phyloP scores from a whole-genome alignment of 2,797 vertebrate species.

The Eremophila alpestris region DNA sequence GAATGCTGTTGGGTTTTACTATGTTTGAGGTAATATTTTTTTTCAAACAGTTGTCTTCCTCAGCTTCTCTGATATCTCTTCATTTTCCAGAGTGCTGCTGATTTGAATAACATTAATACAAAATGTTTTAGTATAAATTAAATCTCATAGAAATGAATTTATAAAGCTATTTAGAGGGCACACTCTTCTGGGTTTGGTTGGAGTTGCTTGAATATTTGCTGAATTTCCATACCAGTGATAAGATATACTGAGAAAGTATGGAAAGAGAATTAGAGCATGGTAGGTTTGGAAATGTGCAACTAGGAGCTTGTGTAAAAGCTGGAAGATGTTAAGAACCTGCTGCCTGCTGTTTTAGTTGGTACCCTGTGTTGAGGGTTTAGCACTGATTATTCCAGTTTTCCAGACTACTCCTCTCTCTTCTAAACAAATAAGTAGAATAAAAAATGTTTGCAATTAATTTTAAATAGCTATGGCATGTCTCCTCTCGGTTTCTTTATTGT shows the following conservation, averaged over 20 bases:
- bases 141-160: neutral
- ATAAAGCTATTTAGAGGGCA: neutral
- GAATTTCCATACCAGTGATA: neutral
- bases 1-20: neutral
- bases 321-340: neutral
- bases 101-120: neutral
- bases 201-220: neutral
- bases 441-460: neutral
- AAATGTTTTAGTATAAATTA: neutral
- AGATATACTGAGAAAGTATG: neutral
- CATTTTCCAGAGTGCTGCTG: neutral
- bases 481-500: neutral
- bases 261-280: neutral
- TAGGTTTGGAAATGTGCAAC: neutral
- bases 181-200: neutral
- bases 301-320: neutral
- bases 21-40: neutral
- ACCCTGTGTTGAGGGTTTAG: neutral
- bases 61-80: neutral
- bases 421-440: neutral
- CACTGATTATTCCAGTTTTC: neutral
- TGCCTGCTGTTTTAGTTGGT: neutral
- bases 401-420: neutral
- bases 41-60: neutral
- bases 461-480: neutral